Evolutionary conservation across 2,113 vertebrate species (phyloP).

Genomic region (Camelus bactrianus): DNA sequence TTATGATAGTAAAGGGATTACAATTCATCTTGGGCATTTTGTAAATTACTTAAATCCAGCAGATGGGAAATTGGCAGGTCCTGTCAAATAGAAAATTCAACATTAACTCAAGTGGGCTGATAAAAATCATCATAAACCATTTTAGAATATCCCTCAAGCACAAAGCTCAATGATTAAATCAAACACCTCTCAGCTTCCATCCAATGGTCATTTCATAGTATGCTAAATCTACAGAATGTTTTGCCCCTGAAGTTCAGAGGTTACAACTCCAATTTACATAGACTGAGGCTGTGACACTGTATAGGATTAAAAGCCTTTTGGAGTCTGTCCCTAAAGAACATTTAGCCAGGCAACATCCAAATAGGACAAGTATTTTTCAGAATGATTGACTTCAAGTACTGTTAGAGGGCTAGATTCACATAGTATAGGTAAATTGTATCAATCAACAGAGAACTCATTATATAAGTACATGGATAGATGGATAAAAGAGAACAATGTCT

Average conservation of each 20-base stretch:
- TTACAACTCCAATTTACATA: conserved; percentile 1
- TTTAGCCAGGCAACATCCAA: neutral
- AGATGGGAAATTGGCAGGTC: conserved; percentile 87
- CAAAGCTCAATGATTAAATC: conserved; percentile 84
- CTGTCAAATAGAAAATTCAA: conserved; percentile 84
- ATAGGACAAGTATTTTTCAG: conserved; percentile 11
- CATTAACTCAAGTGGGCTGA: conserved; percentile 86
- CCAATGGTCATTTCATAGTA: conserved; percentile 19
- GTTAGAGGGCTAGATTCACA: neutral
- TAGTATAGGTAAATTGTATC: neutral
- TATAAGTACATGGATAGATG: neutral
- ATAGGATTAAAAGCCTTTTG: neutral
- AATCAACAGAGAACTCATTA: neutral
- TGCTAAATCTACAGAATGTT: neutral
- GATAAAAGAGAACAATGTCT: neutral
- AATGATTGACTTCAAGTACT: neutral
- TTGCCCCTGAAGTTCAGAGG: neutral
- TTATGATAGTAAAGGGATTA: conserved; percentile 84
- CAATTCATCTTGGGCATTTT: conserved; percentile 79
- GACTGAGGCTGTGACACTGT: neutral
- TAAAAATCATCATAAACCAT: conserved; percentile 86
- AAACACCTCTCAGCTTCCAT: conserved; percentile 66
- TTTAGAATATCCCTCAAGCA: conserved; percentile 86
- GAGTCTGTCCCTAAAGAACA: neutral
- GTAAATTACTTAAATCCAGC: conserved; percentile 86